Conservation (phyloP, 2,113 vertebrate species). For the Trogon surrucura region DNA sequence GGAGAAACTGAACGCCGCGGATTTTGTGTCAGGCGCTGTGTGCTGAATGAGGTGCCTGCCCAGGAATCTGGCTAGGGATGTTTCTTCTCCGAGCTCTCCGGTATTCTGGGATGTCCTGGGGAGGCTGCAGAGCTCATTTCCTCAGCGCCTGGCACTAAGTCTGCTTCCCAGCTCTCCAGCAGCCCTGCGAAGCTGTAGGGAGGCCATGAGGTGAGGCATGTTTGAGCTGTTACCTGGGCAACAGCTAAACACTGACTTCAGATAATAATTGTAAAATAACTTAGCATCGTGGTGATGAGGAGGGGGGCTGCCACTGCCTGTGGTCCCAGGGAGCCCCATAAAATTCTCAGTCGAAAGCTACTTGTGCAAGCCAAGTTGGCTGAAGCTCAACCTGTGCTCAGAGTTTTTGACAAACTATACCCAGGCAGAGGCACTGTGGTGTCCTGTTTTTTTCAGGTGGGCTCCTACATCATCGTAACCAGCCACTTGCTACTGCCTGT, state of each 20-base stretch:
- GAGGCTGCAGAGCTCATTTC: slow-evolving; percentile 54
- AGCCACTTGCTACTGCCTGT: not conserved
- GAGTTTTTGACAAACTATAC: not conserved
- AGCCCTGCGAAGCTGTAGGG: not conserved
- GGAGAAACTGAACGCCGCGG: not conserved
- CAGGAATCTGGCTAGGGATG: not conserved
- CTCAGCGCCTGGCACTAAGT: slow-evolving; percentile 18
- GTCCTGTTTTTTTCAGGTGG: not conserved
- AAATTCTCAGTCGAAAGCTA: not conserved
- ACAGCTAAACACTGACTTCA: slow-evolving; percentile 66
- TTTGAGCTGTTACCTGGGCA: slow-evolving; percentile 64
- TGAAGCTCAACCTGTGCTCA: not conserved
- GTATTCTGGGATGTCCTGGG: not conserved
- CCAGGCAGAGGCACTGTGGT: not conserved
- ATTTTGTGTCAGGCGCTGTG: not conserved
- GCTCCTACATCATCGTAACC: not conserved
- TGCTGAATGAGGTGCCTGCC: not conserved
- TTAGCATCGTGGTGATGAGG: not conserved
- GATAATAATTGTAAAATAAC: slow-evolving; percentile 4
- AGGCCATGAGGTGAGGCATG: slow-evolving; percentile 55
- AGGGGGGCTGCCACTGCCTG: slow-evolving; percentile 10
- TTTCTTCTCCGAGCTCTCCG: not conserved
- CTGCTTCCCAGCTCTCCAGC: slow-evolving; percentile 13
- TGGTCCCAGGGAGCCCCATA: not conserved
- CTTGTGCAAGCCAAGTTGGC: not conserved